A percentile compares a stretch with the other conserved stretches of the same genome.
Evolutionary conservation across 2,797 vertebrate genomes (phyloP).

Genomic region (Hypotaenidia philippensis): DNA sequence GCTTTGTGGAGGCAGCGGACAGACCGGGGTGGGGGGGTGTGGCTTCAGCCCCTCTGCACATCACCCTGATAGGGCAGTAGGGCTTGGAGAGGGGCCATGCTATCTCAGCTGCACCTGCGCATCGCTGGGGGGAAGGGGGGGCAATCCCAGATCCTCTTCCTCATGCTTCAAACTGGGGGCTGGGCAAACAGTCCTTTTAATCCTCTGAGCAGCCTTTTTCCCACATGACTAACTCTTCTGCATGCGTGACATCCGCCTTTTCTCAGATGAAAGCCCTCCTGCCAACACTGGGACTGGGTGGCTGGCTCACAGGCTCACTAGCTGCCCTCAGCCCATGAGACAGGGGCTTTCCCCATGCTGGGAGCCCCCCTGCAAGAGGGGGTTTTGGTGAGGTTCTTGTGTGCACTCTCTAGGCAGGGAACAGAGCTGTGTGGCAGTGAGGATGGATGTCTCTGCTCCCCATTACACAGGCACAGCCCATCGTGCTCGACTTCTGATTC

Average conservation of each 20-base stretch:
- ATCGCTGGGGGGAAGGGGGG: not conserved
- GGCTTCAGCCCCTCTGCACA: not conserved
- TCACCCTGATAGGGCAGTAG: accelerated
- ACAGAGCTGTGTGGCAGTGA: accelerated
- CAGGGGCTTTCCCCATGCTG: accelerated
- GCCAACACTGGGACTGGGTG: not conserved
- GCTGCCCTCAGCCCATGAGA: accelerated
- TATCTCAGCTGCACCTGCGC: not conserved
- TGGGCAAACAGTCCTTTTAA: conserved; percentile 26
- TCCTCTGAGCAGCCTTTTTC: conserved; percentile 16
- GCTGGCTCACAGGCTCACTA: not conserved
- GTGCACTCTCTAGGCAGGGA: accelerated
- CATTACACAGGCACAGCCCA: not conserved
- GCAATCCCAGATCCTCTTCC: not conserved
- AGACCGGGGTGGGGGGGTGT: not conserved
- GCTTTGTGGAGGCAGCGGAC: not conserved
- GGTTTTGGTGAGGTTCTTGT: accelerated
- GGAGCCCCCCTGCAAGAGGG: not conserved
- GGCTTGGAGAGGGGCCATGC: accelerated
- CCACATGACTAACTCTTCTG: conserved; percentile 63
- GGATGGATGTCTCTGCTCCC: not conserved
- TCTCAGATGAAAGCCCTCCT: not conserved
- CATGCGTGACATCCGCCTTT: not conserved
- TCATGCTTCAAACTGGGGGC: not conserved
- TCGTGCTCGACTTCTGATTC: not conserved